Evolutionary conservation across 2,797 vertebrate genomes (phyloP), one percentile per base, ranked within the genome.

Genomic region (Leptoclinus maculatus): DNA sequence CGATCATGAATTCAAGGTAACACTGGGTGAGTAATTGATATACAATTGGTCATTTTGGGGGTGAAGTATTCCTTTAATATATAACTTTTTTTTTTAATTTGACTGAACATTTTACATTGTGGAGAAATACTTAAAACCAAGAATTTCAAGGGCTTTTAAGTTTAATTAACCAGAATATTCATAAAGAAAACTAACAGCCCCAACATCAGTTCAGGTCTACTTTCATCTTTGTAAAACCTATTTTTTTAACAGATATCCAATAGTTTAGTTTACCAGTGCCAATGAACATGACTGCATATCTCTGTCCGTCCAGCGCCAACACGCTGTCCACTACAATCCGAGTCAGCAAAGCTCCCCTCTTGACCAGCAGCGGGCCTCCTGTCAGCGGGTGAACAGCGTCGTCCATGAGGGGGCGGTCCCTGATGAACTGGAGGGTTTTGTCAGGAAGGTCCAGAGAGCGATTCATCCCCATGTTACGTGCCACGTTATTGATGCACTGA

Each of bases 381-480:
- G 86, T 93, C 21, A 89, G 9, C 2, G 96, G 94, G 23, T 62
- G 90, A 27, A 96, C 91, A 0, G 92, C 76, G 3, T 94, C 89
- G 19, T 95, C 94, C 94, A 95, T 93, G 36, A 96, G 90, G 39
- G 95, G 95, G 0, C 91, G 95, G 78, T 96, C 93, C 82, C 92
- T 84, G 80, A 94, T 93, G 87, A 95, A 95, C 92, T 96, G 96
- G 16, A 96, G 84, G 16, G 93, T 95, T 90, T 91, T 94, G 87
- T 95, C 94, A 1, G 94, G 95, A 68, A 96, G 91, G 69, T 95
- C 95, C 75, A 94, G 81, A 0, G 95, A 95, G 8, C 79, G 77
- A 23, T 87, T 91, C 77, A 94, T 94, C 17, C 93, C 91, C 79
- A 89, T 36, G 27, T 82, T 84, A 25, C 84, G 84, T 1, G 92